Evolutionary conservation across 1,140 invertebrate species (phyloP).

Genomic region (Trichoplusia ni): DNA sequence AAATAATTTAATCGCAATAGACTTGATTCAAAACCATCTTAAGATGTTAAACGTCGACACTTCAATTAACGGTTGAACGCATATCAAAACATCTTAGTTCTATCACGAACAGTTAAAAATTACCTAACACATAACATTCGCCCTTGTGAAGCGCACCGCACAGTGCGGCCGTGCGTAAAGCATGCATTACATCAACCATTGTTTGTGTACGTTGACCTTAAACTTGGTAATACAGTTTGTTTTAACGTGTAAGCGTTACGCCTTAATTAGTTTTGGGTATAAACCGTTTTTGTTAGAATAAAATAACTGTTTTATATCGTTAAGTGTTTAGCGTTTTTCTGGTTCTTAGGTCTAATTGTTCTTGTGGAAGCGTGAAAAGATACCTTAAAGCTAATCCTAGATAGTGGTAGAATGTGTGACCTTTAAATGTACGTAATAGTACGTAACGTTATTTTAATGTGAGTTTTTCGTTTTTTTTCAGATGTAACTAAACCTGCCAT

Average conservation of each 20-base stretch:
- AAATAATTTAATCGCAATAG: too few species aligned
- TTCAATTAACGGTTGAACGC: too few species aligned
- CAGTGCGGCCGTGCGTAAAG: slow-evolving; percentile 48
- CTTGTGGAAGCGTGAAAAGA: too few species aligned
- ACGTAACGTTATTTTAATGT: neutral
- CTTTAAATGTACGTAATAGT: too few species aligned
- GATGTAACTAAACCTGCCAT: slow-evolving; percentile 81
- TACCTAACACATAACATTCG: slow-evolving; percentile 17
- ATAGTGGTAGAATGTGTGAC: too few species aligned
- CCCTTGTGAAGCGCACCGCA: neutral
- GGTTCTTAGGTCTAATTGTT: too few species aligned
- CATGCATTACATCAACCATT: slow-evolving; percentile 58
- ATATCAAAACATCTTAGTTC: too few species aligned
- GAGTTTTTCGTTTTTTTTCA: slow-evolving; percentile 47
- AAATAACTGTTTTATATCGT: neutral
- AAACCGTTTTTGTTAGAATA: too few species aligned
- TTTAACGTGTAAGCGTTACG: slow-evolving; percentile 12
- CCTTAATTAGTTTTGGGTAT: slow-evolving; percentile 15
- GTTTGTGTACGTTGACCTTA: slow-evolving; percentile 68
- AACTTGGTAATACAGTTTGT: slow-evolving; percentile 34
- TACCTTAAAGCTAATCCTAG: too few species aligned
- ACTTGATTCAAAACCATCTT: too few species aligned
- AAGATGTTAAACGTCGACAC: too few species aligned
- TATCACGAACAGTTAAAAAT: slow-evolving; percentile 1
- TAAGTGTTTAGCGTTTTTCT: too few species aligned